Evolutionary conservation across 2,888 invertebrate genomes (phyloP).

Genomic region (Crocallis elinguaria): DNA sequence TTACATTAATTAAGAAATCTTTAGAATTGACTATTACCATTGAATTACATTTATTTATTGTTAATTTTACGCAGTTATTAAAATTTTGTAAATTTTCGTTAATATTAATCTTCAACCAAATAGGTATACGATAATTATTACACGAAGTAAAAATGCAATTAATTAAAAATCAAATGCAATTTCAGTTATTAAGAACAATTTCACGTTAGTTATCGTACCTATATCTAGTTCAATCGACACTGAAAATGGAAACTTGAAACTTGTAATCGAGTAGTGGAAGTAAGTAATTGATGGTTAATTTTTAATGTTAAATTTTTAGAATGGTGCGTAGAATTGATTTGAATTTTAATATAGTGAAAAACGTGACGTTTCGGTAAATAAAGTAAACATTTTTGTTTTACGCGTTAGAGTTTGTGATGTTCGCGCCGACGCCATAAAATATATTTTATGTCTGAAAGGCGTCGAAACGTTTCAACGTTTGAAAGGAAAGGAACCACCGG

Average conservation of each 20-base stretch:
- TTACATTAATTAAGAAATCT: too few relatives aligned
- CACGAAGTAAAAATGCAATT: constrained; percentile 6
- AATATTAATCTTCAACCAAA: too few relatives aligned
- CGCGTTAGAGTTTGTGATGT: constrained; percentile 75
- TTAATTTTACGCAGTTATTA: neutral
- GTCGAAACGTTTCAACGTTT: constrained; percentile 66
- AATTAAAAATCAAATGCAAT: constrained; percentile 11
- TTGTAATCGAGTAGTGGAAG: constrained; percentile 14
- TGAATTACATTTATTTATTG: neutral
- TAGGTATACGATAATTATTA: neutral
- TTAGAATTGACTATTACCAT: neutral
- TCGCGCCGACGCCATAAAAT: constrained; percentile 75
- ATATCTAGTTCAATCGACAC: neutral
- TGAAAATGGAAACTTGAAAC: constrained; percentile 15
- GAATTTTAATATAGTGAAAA: neutral
- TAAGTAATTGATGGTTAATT: constrained; percentile 10
- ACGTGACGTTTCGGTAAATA: neutral
- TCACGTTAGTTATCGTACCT: constrained; percentile 7
- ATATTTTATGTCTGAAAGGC: constrained; percentile 75
- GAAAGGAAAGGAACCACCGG: constrained; percentile 65
- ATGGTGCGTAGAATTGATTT: neutral
- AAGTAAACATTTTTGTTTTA: constrained; percentile 17
- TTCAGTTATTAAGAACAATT: constrained; percentile 12
- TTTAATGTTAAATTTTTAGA: neutral
- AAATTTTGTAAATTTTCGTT: neutral